Conservation (phyloP, 2,113 vertebrate species). For the Myotis lucifugus region DNA sequence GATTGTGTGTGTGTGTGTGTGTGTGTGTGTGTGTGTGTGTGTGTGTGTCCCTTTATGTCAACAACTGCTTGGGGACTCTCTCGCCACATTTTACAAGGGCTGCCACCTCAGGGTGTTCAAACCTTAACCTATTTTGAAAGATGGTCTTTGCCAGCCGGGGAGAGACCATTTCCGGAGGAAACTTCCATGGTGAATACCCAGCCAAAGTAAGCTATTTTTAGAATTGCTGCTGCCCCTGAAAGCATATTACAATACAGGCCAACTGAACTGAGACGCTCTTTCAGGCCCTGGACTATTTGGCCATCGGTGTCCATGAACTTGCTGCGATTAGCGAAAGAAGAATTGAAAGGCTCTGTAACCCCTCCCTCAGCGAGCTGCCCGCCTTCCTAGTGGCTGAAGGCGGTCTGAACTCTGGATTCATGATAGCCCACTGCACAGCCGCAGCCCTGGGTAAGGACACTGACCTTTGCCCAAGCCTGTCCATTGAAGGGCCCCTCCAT, state of each 20-base stretch:
- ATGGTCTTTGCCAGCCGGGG: constrained; percentile 98
- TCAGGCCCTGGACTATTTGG: constrained; percentile 93
- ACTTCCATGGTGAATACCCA: constrained; percentile 99
- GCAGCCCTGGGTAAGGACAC: constrained; percentile 92
- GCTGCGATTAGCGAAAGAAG: constrained; percentile 97
- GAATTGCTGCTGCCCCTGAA: not conserved
- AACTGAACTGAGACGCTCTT: constrained; percentile 27
- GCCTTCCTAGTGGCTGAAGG: constrained; percentile 97
- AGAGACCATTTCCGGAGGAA: constrained; percentile 98
- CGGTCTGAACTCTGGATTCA: constrained; percentile 98
- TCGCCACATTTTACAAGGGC: not conserved
- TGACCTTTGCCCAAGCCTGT: not conserved
- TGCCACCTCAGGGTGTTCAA: not conserved
- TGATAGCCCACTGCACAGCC: constrained; percentile 99
- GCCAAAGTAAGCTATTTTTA: constrained; percentile 85
- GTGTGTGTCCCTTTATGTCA: not conserved
- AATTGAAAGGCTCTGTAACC: constrained; percentile 97
- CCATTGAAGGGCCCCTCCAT: not conserved
- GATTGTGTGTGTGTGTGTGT: not conserved
- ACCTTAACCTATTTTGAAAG: constrained; percentile 86
- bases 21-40: too few relatives aligned
- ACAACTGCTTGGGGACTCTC: not conserved
- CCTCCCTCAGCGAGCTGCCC: constrained; percentile 95
- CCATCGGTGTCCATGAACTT: constrained; percentile 96
- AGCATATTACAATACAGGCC: not conserved